Conservation (phyloP, 2,888 invertebrate species). For the Acleris laterana region DNA sequence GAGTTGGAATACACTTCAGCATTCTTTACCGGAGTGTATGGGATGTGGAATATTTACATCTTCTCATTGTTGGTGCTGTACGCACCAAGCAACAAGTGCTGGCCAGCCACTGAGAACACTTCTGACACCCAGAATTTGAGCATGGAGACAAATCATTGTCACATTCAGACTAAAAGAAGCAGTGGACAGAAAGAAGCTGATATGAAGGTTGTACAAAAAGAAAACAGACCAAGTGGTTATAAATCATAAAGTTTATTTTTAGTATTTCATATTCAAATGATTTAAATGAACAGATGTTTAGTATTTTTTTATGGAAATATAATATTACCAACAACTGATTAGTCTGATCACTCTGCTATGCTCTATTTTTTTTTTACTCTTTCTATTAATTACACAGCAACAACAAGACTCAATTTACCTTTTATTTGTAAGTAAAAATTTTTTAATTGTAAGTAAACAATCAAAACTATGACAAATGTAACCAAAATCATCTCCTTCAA, state of each 20-base stretch:
- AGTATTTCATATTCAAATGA: slow-evolving; percentile 35
- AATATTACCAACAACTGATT: background rate
- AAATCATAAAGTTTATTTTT: slow-evolving; percentile 79
- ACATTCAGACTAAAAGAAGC: slow-evolving; percentile 18
- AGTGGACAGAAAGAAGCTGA: slow-evolving; percentile 22
- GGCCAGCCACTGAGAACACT: slow-evolving; percentile 89
- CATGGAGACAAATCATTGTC: slow-evolving; percentile 85
- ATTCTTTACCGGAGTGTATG: slow-evolving; percentile 98
- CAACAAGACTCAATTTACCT: no score
- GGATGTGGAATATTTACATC: slow-evolving; percentile 99
- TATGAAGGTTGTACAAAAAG: slow-evolving; percentile 47
- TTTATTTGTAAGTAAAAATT: no score
- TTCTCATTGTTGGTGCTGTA: slow-evolving; percentile 96
- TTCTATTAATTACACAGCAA: background rate
- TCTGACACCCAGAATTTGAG: slow-evolving; percentile 86
- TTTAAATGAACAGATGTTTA: slow-evolving; percentile 28
- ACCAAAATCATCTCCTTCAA: no score
- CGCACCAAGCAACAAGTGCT: slow-evolving; percentile 97
- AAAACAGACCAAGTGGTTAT: slow-evolving; percentile 77
- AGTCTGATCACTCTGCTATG: background rate
- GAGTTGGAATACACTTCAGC: slow-evolving; percentile 97
- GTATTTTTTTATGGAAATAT: slow-evolving; percentile 19
- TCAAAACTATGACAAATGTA: no score
- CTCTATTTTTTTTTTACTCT: background rate
- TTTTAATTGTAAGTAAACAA: no score